Base-by-base conservation (phyloP, 2,888 invertebrate species). In the Scelioninae gen. 1 region DNA sequence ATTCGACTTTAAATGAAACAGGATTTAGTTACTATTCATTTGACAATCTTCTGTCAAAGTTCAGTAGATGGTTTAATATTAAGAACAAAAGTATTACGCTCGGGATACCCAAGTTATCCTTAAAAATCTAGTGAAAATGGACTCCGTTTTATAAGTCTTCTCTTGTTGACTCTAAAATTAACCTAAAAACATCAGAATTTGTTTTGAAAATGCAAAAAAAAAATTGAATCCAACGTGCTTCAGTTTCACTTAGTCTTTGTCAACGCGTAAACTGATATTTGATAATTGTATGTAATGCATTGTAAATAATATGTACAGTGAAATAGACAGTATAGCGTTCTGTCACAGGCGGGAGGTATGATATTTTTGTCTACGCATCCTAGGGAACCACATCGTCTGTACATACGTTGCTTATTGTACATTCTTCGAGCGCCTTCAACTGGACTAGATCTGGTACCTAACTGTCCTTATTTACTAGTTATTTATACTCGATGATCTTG, bases 281-380 rank as follows among this genome's bases (percentile, higher is more conserved):
- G 60, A 76, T 68, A 63, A 65, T 62, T 78, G 68, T 77, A 77
- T 68, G 68, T 68, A 77, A 58, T 34, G 56, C 51, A 71, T 71
- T 79, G 72, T 79, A 79, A 79, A 79, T 79, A 79, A 34, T 31
- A 34, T 77, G 78, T 78, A 71, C 69, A 78, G 69, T 55, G 49
- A 58, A 51, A 71, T 55, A 72, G 71, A 63, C 63, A 58, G 63
- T 55, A 45, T 60, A 65, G 60, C 60, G 45, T 76, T 76, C 76
- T 76, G 74, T 68, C 76, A 49, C 23, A 51, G 49, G 47, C 62
- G 40, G 47, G 55, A 80, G 62, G 53, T 74, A 80, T 80, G 55
- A 74, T 80, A 80, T 80, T 80, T 80, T 80, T 80, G 74, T 74
- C 74, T 80, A 80, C 68, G 68, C 74, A 62, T 66, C 60, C 74